Conservation (phyloP, 2,888 invertebrate genomes). For the Archips crataeganus region DNA sequence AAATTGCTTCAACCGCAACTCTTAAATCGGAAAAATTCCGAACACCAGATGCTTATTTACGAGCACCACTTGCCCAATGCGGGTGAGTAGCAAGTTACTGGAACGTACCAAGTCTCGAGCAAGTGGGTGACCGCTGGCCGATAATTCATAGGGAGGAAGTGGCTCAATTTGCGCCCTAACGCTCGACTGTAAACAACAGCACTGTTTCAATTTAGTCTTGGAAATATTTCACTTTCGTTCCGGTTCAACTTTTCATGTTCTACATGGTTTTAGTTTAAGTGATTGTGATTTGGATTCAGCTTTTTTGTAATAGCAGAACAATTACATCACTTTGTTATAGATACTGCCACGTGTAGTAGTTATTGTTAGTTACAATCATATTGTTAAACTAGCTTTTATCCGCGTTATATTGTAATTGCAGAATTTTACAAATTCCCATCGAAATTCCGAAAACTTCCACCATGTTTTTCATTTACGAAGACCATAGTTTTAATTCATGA, state of each 20-base stretch:
- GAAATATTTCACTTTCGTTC: constrained; percentile 61
- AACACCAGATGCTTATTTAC: constrained; percentile 57
- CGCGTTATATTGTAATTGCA: too few species aligned
- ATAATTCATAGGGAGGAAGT: constrained; percentile 63
- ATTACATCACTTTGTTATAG: neutral
- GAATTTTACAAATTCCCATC: too few species aligned
- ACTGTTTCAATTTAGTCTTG: constrained; percentile 53
- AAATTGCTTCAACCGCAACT: constrained; percentile 47
- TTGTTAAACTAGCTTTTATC: too few species aligned
- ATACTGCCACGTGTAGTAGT: too few species aligned
- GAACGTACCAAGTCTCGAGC: constrained; percentile 25
- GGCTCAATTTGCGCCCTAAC: constrained; percentile 54
- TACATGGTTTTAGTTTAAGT: constrained; percentile 40
- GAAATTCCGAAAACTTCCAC: too few species aligned
- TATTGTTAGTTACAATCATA: too few species aligned
- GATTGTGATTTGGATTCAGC: constrained; percentile 28
- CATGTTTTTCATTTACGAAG: too few species aligned
- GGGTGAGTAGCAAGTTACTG: constrained; percentile 46
- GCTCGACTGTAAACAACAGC: constrained; percentile 55
- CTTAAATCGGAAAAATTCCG: constrained; percentile 52
- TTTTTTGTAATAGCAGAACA: neutral
- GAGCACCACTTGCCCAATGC: constrained; percentile 58
- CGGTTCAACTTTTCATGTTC: constrained; percentile 48
- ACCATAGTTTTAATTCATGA: too few species aligned
- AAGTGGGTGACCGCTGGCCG: constrained; percentile 44